These are phyloP conservation scores for Galeopterus variegatus DNA, from an alignment of 2,113 vertebrate species.

Conservation along the genomic window DNA sequence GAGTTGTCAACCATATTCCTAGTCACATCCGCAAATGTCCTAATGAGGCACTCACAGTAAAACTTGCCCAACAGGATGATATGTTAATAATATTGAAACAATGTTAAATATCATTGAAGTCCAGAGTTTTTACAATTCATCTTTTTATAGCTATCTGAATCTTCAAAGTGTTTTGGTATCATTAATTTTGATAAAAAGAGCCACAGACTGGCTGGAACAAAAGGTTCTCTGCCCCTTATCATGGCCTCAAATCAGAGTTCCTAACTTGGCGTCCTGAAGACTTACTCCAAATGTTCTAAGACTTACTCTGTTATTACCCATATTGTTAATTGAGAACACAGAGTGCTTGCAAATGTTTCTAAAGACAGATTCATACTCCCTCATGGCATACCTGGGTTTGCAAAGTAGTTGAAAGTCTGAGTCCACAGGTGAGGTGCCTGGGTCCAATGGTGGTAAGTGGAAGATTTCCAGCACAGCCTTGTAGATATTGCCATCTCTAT, in stretches of 20 bases:
- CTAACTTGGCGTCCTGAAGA: slow-evolving; percentile 1
- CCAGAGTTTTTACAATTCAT: background rate
- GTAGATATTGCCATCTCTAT: background rate
- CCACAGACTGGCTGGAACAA: slow-evolving; percentile 28
- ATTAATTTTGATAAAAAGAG: slow-evolving; percentile 58
- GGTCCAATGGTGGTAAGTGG: background rate
- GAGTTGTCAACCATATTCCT: background rate
- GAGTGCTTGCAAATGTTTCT: slow-evolving; percentile 44
- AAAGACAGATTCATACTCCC: slow-evolving; percentile 12
- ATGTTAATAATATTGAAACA: background rate
- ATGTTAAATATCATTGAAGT: background rate
- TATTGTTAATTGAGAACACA: slow-evolving; percentile 32
- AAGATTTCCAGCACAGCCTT: background rate
- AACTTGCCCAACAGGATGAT: background rate
- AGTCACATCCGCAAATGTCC: background rate
- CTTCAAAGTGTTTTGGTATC: slow-evolving; percentile 59
- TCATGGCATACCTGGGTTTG: background rate
- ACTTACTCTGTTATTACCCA: background rate
- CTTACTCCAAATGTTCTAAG: slow-evolving; percentile 32
- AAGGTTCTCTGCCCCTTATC: slow-evolving; percentile 41
- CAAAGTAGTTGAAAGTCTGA: background rate
- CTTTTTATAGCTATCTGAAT: background rate
- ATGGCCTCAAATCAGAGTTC: slow-evolving; percentile 25
- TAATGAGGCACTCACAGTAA: background rate
- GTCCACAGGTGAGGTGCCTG: background rate